Evolutionary conservation across 1,140 invertebrate species (phyloP).

Genomic region (Frieseomelitta varia): DNA sequence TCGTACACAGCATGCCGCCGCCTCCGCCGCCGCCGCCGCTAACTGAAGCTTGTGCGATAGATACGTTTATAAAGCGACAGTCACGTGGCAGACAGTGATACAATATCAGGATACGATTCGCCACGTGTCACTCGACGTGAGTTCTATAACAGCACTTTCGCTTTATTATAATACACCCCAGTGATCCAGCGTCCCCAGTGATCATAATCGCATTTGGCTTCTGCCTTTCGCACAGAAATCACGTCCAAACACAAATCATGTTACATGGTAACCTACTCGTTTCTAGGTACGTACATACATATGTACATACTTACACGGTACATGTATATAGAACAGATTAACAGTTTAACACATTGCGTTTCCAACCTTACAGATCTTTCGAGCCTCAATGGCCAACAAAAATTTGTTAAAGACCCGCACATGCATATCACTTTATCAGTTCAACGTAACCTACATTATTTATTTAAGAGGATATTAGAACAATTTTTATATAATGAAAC

Average conservation of each 20-base stretch:
- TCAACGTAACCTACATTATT: too few species aligned
- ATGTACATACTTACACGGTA: too few species aligned
- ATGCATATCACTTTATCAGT: too few species aligned
- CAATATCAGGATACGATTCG: slow-evolving; percentile 72
- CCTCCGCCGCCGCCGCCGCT: background rate
- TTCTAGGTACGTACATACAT: background rate
- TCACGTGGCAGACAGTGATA: slow-evolving; percentile 77
- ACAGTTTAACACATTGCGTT: too few species aligned
- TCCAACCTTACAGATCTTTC: too few species aligned
- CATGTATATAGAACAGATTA: too few species aligned
- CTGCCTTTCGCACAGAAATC: slow-evolving; percentile 73
- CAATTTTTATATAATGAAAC: too few species aligned
- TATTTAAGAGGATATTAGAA: too few species aligned
- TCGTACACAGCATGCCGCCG: too few species aligned
- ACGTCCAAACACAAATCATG: slow-evolving; percentile 51
- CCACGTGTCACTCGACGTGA: slow-evolving; percentile 77
- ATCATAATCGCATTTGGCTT: slow-evolving; percentile 80
- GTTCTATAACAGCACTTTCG: slow-evolving; percentile 64
- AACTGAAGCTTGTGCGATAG: slow-evolving; percentile 67
- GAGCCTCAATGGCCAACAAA: too few species aligned
- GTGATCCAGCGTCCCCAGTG: slow-evolving; percentile 36
- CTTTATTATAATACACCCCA: slow-evolving; percentile 73
- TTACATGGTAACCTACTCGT: background rate
- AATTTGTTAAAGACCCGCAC: too few species aligned
- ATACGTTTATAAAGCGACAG: slow-evolving; percentile 77